Conservation (phyloP, 1,140 invertebrate species). For the Zaprionus kolodkinae region DNA sequence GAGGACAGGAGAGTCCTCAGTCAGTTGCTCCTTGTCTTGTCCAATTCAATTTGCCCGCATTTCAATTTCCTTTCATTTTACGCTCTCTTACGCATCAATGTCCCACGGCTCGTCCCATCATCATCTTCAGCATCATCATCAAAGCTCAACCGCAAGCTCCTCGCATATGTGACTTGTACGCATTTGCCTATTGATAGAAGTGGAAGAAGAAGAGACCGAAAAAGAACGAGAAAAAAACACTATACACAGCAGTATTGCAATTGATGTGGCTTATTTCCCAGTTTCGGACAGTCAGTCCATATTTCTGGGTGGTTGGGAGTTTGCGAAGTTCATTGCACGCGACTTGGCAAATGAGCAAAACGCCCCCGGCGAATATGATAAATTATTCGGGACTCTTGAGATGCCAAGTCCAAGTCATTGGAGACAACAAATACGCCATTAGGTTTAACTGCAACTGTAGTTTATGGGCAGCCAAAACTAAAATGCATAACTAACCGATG, state of each 20-base stretch:
- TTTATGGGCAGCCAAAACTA: constrained; percentile 34
- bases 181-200: neutral
- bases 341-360: constrained; percentile 36
- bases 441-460: constrained; percentile 49
- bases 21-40: constrained; percentile 16
- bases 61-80: constrained; percentile 82
- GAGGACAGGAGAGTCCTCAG: neutral
- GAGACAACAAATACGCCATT: constrained; percentile 31
- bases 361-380: constrained; percentile 46
- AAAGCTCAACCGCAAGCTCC: constrained; percentile 64
- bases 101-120: constrained; percentile 28
- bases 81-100: constrained; percentile 71
- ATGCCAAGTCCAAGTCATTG: constrained; percentile 35
- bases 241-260: constrained; percentile 10
- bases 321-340: constrained; percentile 48
- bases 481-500: constrained; percentile 29
- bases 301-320: no score
- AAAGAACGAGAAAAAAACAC: neutral
- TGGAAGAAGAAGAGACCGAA: neutral
- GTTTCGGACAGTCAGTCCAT: neutral
- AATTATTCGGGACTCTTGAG: constrained; percentile 45
- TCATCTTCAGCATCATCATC: constrained; percentile 53
- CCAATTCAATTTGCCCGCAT: constrained; percentile 75
- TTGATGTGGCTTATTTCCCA: constrained; percentile 39
- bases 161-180: constrained; percentile 37